Base-by-base conservation (phyloP, 2,113 vertebrate species). In the Spermophilus dauricus region DNA sequence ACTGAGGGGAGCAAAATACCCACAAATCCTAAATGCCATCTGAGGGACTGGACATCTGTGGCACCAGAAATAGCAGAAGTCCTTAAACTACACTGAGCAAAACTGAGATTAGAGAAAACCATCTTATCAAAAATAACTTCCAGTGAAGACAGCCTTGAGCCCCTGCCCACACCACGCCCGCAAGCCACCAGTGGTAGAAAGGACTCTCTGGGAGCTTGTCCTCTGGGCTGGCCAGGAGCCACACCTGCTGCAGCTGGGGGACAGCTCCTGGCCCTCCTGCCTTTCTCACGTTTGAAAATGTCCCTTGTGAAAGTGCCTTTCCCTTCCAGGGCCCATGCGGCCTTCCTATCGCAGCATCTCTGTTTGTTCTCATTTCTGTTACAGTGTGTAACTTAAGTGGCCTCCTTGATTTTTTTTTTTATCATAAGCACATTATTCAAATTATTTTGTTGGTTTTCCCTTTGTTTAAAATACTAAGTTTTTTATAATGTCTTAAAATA, bases 261-360 rank as follows among this genome's bases (percentile, higher is more conserved):
- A 5, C 5, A 3, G 48, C 20, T 5, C 9, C 0, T 61, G 72
- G 51, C 3, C 0, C 1, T 32, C 26, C 18, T 4, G 17, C 37
- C 81, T 76, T 17, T 67, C 34, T 34, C 4, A 0, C 24, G 58
- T 65, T 48, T 37, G 39, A 39, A 81, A 85, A 24, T 10, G 26
- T 34, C 75, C 8, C 0, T 5, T 0, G 30, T 58, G 24, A 51
- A 39, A 34, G 2, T 13, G 12, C 56, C 4, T 0, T 48, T 69
- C 37, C 82, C 5, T 4, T 10, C 13, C 7, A 0, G 8, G 9
- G 30, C 65, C 77, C 53, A 0, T 1, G 0, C n/a, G 37, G 2
- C 0, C 5, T 8, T 75, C 32, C 13, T 34, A 4, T 65, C 26
- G 24, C 30, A 9, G 26, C 1, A 1, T 2, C 18, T 37, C 67